phyloP scores from a whole-genome alignment of 1,140 invertebrate genomes.

The Meloidogyne exigua region DNA sequence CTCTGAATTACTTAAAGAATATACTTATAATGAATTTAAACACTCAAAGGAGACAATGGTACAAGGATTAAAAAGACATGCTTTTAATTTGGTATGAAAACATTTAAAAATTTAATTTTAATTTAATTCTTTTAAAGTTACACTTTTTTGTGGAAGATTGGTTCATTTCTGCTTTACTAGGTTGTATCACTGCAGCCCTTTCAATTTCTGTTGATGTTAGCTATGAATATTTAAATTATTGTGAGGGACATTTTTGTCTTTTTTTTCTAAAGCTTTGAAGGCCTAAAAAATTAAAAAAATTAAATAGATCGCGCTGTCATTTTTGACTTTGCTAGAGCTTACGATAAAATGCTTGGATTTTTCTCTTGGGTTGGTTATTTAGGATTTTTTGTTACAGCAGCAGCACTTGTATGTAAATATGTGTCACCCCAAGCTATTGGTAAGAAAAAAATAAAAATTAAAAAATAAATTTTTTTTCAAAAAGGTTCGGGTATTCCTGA shows the following conservation, averaged over 20 bases:
- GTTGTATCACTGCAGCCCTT: slow-evolving; percentile 59
- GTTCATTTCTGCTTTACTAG: slow-evolving; percentile 58
- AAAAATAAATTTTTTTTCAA: not conserved
- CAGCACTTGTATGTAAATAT: slow-evolving; percentile 55
- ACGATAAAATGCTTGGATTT: slow-evolving; percentile 47
- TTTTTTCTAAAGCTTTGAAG: not conserved
- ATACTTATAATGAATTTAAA: not conserved
- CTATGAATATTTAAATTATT: slow-evolving; percentile 59
- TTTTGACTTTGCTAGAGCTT: slow-evolving; percentile 50
- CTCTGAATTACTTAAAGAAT: not conserved
- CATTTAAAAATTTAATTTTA: not conserved
- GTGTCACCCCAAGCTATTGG: slow-evolving; percentile 60
- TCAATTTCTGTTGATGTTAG: slow-evolving; percentile 58
- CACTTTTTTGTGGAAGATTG: slow-evolving; percentile 63
- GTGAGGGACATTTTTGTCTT: slow-evolving; percentile 23
- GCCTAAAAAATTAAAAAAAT: not conserved
- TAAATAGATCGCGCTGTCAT: slow-evolving; percentile 53
- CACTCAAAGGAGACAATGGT: not conserved
- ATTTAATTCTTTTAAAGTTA: slow-evolving; percentile 6
- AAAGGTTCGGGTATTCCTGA: slow-evolving; percentile 79
- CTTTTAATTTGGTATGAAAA: not conserved
- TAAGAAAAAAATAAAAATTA: slow-evolving; percentile 7
- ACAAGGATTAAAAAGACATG: not conserved
- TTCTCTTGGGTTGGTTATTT: slow-evolving; percentile 53
- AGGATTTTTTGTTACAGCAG: slow-evolving; percentile 49